Evolutionary conservation across 1,140 invertebrate genomes (phyloP).

Genomic region (Bombus fervidus): DNA sequence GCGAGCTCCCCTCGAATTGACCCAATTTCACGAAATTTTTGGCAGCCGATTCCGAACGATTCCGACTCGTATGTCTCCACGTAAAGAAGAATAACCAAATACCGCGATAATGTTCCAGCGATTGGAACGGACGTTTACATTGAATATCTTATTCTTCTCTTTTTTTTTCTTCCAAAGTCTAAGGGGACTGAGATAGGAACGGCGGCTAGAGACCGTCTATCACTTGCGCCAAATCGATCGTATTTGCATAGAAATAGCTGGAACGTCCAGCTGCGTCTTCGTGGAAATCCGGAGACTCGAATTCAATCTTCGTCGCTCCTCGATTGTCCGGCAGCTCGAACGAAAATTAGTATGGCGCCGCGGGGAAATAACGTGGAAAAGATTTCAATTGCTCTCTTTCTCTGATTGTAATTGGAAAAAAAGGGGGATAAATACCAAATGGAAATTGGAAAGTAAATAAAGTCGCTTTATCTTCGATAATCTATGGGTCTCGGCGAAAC

Average conservation of each 20-base stretch:
- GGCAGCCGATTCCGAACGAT: slow-evolving; percentile 55
- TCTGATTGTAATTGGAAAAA: not conserved
- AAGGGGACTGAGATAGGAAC: too few species aligned
- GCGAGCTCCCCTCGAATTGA: slow-evolving; percentile 55
- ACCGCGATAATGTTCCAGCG: not conserved
- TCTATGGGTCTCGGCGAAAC: not conserved
- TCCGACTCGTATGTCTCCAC: not conserved
- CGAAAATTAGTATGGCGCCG: not conserved
- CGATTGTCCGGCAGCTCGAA: not conserved
- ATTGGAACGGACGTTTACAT: not conserved
- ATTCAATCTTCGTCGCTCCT: slow-evolving; percentile 13
- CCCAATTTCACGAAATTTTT: slow-evolving; percentile 69
- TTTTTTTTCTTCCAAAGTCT: not conserved
- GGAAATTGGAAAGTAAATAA: not conserved
- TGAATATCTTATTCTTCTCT: not conserved
- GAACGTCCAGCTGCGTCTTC: not conserved
- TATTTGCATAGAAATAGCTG: slow-evolving; percentile 35
- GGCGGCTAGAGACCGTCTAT: not conserved
- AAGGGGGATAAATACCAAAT: not conserved
- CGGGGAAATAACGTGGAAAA: not conserved
- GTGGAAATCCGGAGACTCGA: not conserved
- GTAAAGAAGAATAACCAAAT: not conserved
- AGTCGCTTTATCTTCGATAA: not conserved
- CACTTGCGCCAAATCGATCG: not conserved
- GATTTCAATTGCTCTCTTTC: not conserved